A percentile compares a stretch with the other conserved stretches of the same genome.
These are phyloP conservation scores for Heloderma charlesbogerti DNA, from an alignment of 2,113 vertebrate species.

Conservation along the genomic window DNA sequence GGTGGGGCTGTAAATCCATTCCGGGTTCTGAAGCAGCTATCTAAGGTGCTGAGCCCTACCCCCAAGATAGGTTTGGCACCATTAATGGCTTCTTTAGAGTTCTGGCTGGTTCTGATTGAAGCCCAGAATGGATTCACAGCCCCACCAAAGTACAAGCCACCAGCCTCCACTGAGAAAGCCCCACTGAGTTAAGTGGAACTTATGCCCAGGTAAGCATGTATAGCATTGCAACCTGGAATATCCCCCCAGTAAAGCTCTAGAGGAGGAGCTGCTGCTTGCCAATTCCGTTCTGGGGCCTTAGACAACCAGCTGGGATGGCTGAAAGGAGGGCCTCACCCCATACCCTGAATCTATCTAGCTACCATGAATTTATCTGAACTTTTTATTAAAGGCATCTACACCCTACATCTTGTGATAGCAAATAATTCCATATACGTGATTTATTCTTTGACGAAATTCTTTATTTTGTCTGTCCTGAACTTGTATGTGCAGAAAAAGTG, in stretches of 20 bases:
- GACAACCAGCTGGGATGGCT: neutral
- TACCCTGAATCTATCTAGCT: neutral
- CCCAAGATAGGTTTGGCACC: too few species aligned
- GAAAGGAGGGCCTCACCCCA: neutral
- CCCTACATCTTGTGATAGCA: neutral
- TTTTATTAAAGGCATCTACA: neutral
- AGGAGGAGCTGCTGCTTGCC: neutral
- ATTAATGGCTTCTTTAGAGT: too few species aligned
- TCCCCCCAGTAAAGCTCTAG: neutral
- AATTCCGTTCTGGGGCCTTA: neutral
- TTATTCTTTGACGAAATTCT: neutral
- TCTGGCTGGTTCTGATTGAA: too few species aligned
- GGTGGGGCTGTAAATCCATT: too few species aligned
- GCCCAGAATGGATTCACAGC: too few species aligned
- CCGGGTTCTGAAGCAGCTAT: too few species aligned
- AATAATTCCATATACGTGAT: neutral
- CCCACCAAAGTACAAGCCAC: too few species aligned
- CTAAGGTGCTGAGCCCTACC: too few species aligned
- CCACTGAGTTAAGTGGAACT: neutral
- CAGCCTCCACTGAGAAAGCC: too few species aligned
- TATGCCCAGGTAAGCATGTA: neutral
- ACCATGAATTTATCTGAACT: neutral
- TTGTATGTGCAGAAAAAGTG: neutral
- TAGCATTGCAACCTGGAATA: too few species aligned
- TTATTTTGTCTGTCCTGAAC: neutral